Conservation (phyloP, 1,140 invertebrate genomes). For the Calephelis virginiensis region DNA sequence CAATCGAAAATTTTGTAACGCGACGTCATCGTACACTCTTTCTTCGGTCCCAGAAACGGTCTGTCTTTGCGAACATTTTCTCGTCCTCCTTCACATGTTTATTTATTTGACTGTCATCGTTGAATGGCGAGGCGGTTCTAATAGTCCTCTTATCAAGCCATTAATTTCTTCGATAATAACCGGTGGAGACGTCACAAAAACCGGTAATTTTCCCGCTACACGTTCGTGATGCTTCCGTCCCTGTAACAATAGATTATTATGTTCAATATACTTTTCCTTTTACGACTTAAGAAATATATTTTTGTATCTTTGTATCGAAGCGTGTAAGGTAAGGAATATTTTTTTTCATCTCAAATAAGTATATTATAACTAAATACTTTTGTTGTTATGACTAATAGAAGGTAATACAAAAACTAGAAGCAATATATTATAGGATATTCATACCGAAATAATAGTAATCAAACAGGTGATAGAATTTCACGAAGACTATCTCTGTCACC, state of each 20-base stretch:
- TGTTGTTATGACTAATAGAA: no score
- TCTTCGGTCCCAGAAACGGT: conserved; percentile 64
- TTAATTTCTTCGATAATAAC: conserved; percentile 19
- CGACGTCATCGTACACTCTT: conserved; percentile 62
- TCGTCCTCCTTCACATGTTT: conserved; percentile 29
- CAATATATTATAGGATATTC: no score
- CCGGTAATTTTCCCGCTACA: conserved; percentile 16
- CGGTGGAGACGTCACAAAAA: not conserved
- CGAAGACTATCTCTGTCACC: no score
- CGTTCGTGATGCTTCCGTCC: conserved; percentile 13
- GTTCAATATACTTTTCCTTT: conserved; percentile 6
- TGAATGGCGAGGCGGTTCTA: conserved; percentile 4
- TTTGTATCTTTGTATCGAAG: no score
- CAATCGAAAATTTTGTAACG: conserved; percentile 43
- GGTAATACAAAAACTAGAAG: no score
- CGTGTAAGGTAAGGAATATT: no score
- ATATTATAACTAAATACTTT: no score
- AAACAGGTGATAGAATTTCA: no score
- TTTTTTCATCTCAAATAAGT: no score
- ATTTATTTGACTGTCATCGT: conserved; percentile 23
- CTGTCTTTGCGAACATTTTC: conserved; percentile 58
- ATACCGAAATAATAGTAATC: no score
- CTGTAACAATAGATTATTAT: conserved; percentile 21
- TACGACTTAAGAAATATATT: no score
- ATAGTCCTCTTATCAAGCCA: conserved; percentile 13